Evolutionary conservation across 2,888 invertebrate species (phyloP).

Genomic region (Cerastis rubricosa): DNA sequence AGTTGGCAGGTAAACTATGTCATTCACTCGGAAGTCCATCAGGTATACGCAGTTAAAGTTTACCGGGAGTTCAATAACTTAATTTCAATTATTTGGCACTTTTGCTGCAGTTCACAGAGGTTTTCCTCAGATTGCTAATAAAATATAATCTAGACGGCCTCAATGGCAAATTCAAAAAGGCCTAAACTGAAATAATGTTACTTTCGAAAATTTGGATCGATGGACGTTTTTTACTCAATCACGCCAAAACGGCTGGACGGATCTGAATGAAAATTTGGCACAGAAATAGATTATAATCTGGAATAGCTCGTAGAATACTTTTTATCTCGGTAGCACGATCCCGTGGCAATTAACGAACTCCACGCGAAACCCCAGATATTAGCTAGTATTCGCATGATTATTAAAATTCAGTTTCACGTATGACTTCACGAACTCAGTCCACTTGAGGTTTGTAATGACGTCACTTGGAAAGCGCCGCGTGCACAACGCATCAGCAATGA

Average conservation of each 20-base stretch:
- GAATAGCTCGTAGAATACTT: background rate
- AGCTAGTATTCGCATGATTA: background rate
- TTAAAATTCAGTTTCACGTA: conserved; percentile 14
- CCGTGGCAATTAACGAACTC: background rate
- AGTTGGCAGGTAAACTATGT: conserved; percentile 36
- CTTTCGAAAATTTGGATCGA: background rate
- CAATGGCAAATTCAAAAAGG: background rate
- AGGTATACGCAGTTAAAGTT: background rate
- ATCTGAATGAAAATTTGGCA: background rate
- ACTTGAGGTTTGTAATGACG: conserved; percentile 60
- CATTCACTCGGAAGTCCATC: background rate
- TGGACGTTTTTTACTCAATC: background rate
- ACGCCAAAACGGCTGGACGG: background rate
- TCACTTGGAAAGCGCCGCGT: conserved; percentile 72
- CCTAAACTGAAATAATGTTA: background rate
- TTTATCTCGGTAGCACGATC: background rate
- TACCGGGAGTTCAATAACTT: background rate
- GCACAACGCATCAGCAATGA: conserved; percentile 71
- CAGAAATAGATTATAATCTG: background rate
- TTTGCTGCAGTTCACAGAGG: background rate
- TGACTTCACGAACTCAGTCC: conserved; percentile 37
- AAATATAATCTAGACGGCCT: background rate
- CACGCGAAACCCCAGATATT: background rate
- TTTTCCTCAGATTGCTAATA: background rate
- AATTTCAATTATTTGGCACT: background rate